These are phyloP conservation scores for Campylomormyrus numenius DNA, from an alignment of 2,113 vertebrate genomes.

Conservation along the genomic window DNA sequence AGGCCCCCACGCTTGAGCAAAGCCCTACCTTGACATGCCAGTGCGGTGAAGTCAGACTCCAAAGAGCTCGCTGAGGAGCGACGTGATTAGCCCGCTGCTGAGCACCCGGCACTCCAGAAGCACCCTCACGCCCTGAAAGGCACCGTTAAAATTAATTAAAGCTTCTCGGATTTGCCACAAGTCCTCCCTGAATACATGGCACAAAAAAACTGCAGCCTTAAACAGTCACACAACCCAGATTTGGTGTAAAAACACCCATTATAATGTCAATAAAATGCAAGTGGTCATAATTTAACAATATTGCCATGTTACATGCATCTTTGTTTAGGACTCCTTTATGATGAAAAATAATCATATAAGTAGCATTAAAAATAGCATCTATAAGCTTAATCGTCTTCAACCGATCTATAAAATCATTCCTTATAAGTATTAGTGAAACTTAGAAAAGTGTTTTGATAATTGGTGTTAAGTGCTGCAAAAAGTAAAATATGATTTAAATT, in stretches of 20 bases:
- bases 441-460: background rate
- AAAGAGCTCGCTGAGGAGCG: constrained; percentile 74
- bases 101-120: constrained; percentile 75
- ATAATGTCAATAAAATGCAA: background rate
- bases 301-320: background rate
- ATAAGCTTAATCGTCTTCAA: background rate
- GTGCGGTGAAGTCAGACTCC: constrained; percentile 86
- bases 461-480: constrained; percentile 25
- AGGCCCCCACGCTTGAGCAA: constrained; percentile 47
- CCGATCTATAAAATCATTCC: background rate
- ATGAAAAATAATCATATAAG: background rate
- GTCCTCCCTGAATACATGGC: constrained; percentile 48
- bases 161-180: constrained; percentile 71
- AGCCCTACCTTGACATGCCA: constrained; percentile 70
- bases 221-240: background rate
- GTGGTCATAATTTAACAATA: background rate
- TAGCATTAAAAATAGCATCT: background rate
- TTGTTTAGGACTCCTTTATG: background rate
- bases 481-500: constrained; percentile 28
- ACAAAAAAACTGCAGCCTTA: background rate
- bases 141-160: constrained; percentile 98
- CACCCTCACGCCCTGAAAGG: constrained; percentile 82
- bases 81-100: constrained; percentile 84
- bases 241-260: background rate
- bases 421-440: constrained; percentile 3